Conservation (phyloP, 2,113 vertebrate genomes). For the Prunella himalayana region DNA sequence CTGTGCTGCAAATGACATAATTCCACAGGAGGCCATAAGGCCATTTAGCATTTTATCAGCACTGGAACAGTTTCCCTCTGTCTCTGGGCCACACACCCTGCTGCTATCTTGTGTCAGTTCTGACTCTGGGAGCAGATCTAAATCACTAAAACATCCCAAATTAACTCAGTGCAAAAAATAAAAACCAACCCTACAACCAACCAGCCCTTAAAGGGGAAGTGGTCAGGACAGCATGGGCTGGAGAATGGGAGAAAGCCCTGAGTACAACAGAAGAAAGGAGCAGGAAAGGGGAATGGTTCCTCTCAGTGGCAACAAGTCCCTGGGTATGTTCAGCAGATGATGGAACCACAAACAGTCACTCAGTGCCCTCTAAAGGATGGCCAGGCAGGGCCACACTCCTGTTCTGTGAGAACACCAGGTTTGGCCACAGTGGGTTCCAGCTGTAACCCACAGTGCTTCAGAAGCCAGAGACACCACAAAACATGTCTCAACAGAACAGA, state of each 20-base stretch:
- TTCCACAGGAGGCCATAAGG: neutral
- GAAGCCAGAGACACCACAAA: neutral
- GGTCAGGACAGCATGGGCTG: neutral
- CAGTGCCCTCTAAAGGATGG: constrained; percentile 44
- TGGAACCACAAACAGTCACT: neutral
- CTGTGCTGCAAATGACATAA: neutral
- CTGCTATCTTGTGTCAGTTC: neutral
- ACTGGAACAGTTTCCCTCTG: neutral
- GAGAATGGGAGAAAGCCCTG: neutral
- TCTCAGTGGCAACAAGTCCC: neutral
- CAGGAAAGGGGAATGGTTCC: neutral
- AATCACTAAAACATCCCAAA: neutral
- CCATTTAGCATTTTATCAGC: neutral
- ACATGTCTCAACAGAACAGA: neutral
- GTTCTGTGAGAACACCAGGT: neutral
- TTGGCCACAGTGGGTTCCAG: neutral
- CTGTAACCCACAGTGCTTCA: neutral
- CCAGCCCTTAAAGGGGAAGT: neutral
- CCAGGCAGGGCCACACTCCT: accelerated
- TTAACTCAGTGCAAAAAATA: neutral
- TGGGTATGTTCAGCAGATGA: accelerated
- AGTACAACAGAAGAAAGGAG: neutral
- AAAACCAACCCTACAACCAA: neutral
- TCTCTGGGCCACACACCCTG: neutral
- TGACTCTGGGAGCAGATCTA: neutral